Conservation (phyloP, 2,113 vertebrate genomes). For the Steatornis caripensis region DNA sequence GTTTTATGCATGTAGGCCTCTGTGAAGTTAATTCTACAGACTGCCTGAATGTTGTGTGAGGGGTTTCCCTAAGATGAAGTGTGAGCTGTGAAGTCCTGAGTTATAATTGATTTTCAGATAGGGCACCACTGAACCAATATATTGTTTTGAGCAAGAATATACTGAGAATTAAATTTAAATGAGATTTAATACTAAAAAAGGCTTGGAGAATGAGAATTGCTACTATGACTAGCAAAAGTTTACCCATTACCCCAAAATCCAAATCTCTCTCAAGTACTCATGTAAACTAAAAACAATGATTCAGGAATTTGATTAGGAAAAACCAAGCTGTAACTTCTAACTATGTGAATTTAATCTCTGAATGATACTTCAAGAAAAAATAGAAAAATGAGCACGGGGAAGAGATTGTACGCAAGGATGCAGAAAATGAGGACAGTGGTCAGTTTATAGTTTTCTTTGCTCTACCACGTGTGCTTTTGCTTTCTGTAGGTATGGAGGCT, state of each 20-base stretch:
- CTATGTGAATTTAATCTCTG: neutral
- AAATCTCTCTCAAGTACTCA: neutral
- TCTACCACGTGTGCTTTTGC: neutral
- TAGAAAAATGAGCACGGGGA: neutral
- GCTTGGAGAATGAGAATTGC: neutral
- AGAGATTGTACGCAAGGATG: neutral
- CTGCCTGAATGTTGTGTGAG: neutral
- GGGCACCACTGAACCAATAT: neutral
- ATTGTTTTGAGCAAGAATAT: neutral
- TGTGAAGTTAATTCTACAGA: neutral
- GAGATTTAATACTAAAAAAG: neutral
- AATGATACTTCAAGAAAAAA: neutral
- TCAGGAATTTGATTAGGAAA: neutral
- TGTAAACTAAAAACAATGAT: neutral
- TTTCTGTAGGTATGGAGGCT: neutral
- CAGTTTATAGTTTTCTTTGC: neutral
- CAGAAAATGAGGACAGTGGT: neutral
- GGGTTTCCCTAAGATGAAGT: neutral
- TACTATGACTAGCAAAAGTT: neutral
- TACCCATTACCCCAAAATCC: neutral
- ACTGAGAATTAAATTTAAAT: neutral
- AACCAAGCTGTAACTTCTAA: neutral
- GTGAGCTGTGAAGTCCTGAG: neutral
- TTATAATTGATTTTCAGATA: neutral
- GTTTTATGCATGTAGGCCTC: neutral